Evolutionary conservation across 2,113 vertebrate species (phyloP).

Genomic region (Eira barbara): DNA sequence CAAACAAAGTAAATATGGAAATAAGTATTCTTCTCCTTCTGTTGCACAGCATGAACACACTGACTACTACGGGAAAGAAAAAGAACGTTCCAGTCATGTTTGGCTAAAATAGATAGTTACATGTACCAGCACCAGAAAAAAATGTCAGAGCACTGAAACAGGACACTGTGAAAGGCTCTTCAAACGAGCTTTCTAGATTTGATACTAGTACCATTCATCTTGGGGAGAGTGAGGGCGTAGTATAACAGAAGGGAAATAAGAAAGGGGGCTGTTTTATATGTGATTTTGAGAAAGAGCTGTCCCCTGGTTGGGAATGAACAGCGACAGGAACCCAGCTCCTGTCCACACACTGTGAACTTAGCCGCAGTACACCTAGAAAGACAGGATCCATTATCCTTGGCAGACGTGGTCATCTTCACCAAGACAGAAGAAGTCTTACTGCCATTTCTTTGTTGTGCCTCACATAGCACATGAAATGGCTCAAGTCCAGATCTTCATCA

Average conservation of each 20-base stretch:
- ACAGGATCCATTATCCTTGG: background rate
- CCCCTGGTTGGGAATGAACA: background rate
- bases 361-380: background rate
- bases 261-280: background rate
- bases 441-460: background rate
- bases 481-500: background rate
- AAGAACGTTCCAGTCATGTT: background rate
- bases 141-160: background rate
- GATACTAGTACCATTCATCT: background rate
- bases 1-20: constrained; percentile 28
- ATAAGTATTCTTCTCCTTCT: constrained; percentile 16
- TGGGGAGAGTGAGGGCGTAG: background rate
- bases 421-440: background rate
- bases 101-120: background rate
- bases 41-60: background rate
- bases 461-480: background rate
- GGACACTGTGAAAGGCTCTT: background rate
- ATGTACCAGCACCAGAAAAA: background rate
- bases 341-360: background rate
- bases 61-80: background rate
- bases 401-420: background rate
- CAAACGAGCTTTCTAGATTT: background rate
- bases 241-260: background rate
- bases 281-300: background rate
- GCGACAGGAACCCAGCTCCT: background rate